Evolutionary conservation across 2,888 invertebrate species (phyloP).

Genomic region (Machimus atricapillus): DNA sequence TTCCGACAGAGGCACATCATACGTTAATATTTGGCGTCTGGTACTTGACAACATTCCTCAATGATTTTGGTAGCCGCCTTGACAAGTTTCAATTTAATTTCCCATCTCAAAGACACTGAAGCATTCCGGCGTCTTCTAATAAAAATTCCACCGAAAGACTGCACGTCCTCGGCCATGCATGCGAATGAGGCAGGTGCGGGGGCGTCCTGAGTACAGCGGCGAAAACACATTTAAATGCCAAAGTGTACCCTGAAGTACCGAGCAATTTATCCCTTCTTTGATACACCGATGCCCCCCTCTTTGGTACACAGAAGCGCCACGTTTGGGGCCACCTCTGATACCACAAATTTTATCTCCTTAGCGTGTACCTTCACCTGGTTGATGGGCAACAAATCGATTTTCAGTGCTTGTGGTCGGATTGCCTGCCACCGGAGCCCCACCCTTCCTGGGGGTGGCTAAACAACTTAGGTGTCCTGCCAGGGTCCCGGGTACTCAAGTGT

Average conservation of each 20-base stretch:
- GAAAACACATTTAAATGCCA: conserved; percentile 1
- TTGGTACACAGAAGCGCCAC: not conserved
- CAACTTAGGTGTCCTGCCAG: not conserved
- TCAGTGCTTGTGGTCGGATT: conserved; percentile 10
- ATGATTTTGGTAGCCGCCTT: not conserved
- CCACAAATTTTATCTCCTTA: conserved; percentile 25
- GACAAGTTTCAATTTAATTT: conserved; percentile 16
- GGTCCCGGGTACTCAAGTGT: not conserved
- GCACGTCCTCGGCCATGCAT: not conserved
- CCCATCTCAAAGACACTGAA: not conserved
- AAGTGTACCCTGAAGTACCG: not conserved
- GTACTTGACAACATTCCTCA: not conserved
- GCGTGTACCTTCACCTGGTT: not conserved
- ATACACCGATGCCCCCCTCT: not conserved
- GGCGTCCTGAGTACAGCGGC: not conserved
- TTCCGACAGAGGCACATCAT: not conserved
- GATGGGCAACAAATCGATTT: conserved; percentile 30
- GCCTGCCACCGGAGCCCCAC: not conserved
- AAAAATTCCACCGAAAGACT: conserved; percentile 11
- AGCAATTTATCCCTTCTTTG: not conserved
- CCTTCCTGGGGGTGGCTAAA: not conserved
- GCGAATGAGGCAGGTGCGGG: not conserved
- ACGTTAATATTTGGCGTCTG: not conserved
- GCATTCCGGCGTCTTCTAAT: conserved; percentile 1
- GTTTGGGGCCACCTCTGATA: not conserved